phyloP scores from a whole-genome alignment of 2,113 vertebrate genomes.

The Tragelaphus scriptus region DNA sequence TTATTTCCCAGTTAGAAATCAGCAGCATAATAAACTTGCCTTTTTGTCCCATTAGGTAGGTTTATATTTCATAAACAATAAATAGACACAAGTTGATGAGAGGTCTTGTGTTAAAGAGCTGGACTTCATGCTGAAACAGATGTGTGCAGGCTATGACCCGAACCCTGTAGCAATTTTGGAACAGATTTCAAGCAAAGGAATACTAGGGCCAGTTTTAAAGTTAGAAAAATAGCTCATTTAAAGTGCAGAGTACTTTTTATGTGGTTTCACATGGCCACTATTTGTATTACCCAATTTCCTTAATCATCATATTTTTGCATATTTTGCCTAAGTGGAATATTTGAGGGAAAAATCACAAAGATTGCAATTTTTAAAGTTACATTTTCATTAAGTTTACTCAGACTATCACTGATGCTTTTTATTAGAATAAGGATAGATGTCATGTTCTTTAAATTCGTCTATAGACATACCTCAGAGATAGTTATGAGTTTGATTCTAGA shows the following conservation, averaged over 20 bases:
- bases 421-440: not conserved
- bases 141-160: not conserved
- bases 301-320: not conserved
- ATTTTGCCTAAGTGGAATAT: not conserved
- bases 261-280: not conserved
- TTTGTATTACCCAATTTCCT: not conserved
- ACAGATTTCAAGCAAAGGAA: not conserved
- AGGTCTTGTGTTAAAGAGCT: not conserved
- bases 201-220: not conserved
- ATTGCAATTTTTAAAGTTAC: not conserved
- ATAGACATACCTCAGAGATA: not conserved
- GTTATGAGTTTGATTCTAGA: not conserved
- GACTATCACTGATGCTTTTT: not conserved
- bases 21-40: not conserved
- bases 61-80: not conserved
- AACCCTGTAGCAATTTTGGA: not conserved
- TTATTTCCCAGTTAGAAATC: not conserved
- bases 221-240: not conserved
- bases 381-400: not conserved
- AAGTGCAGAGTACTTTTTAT: not conserved
- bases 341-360: not conserved
- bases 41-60: not conserved
- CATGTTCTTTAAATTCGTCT: not conserved
- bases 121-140: not conserved
- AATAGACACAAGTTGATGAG: not conserved